These are phyloP conservation scores for Chironomus tepperi DNA, from an alignment of 1,140 invertebrate species.

Conservation along the genomic window DNA sequence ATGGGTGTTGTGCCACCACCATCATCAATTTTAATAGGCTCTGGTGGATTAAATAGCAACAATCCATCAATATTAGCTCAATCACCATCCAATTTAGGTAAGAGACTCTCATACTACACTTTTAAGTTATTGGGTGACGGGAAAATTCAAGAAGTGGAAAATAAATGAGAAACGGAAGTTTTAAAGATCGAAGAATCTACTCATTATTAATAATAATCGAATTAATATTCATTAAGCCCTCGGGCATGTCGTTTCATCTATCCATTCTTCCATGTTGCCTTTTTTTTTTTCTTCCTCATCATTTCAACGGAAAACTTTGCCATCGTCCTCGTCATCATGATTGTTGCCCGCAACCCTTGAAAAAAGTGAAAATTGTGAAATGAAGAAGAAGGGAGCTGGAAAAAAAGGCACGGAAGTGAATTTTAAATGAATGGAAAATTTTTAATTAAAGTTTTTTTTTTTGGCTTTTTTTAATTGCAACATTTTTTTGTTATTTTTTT, in stretches of 20 bases:
- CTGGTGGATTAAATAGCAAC: constrained; percentile 18
- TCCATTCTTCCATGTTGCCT: neutral
- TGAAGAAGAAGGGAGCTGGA: neutral
- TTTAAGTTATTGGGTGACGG: neutral
- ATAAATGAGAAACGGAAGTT: neutral
- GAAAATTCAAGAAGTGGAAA: too few species aligned
- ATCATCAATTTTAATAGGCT: constrained; percentile 19
- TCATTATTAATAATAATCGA: constrained; percentile 15
- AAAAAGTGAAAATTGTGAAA: neutral
- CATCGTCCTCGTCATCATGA: too few species aligned
- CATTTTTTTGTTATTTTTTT: too few species aligned
- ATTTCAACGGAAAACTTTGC: neutral
- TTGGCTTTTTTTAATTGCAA: too few species aligned
- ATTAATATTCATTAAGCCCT: constrained; percentile 21
- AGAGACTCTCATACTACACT: neutral
- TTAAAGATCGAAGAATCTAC: neutral
- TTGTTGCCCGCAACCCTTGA: too few species aligned
- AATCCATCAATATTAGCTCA: constrained; percentile 24
- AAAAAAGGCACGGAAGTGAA: neutral
- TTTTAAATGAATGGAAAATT: neutral
- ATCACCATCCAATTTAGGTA: constrained; percentile 23
- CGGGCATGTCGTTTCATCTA: neutral
- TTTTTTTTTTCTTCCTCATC: neutral
- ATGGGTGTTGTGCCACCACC: neutral
- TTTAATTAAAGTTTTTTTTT: too few species aligned